These are phyloP conservation scores for Apostichopus californicus DNA, from an alignment of 35 echinoderm and acorn worm genomes.

Conservation along the genomic window DNA sequence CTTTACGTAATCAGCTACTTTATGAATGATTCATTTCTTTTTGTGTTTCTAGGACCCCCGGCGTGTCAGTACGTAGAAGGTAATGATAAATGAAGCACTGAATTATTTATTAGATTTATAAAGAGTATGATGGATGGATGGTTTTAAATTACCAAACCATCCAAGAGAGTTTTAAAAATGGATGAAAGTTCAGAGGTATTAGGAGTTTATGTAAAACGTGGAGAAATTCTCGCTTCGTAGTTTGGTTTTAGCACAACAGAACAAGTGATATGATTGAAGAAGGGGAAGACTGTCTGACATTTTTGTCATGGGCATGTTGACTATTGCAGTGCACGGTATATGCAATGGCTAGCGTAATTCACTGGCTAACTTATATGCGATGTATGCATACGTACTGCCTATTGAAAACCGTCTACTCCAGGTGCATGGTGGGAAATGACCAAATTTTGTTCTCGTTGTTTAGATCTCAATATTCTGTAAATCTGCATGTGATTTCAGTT, in stretches of 20 bases:
- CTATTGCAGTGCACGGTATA: not conserved
- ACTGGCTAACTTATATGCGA: no score
- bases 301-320: not conserved
- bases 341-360: no score
- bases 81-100: conserved; percentile 46
- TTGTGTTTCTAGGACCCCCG: conserved; percentile 5
- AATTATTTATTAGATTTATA: conserved; percentile 53
- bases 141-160: conserved; percentile 56
- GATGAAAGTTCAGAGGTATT: conserved; percentile 47
- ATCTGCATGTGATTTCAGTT: no score
- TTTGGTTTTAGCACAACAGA: conserved; percentile 51
- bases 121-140: conserved; percentile 51
- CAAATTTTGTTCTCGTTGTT: no score
- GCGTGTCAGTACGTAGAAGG: conserved; percentile 30
- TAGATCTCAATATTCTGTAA: no score
- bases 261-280: conserved; percentile 33
- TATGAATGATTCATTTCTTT: conserved; percentile 37
- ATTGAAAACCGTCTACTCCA: no score
- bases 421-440: no score
- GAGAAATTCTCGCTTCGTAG: conserved; percentile 40
- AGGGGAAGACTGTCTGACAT: not conserved
- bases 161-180: conserved; percentile 40
- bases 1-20: conserved; percentile 25
- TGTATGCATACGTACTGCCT: no score
- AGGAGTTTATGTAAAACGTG: conserved; percentile 50